Evolutionary conservation across 2,888 invertebrate species (phyloP).

Genomic region (Epistrophe grossulariae): DNA sequence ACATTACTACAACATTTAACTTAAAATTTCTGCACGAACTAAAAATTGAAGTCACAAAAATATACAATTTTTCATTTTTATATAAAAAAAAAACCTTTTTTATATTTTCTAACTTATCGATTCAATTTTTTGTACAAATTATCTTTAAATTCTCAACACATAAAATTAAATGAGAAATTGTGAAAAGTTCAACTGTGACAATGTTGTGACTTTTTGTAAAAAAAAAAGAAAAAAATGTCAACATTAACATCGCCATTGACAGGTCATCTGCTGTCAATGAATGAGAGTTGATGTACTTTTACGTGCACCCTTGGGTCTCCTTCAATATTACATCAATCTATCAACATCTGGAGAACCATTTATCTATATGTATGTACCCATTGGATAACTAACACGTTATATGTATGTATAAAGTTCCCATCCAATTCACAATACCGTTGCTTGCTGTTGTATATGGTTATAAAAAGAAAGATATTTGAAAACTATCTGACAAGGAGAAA

Average conservation of each 20-base stretch:
- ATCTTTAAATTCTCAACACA: slow-evolving; percentile 18
- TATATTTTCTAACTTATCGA: not conserved
- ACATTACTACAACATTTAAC: not conserved
- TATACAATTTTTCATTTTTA: not conserved
- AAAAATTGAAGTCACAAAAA: not conserved
- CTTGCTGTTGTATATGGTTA: not conserved
- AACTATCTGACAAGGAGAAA: slow-evolving; percentile 29
- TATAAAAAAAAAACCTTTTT: not conserved
- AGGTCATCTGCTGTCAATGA: slow-evolving; percentile 62
- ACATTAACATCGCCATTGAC: slow-evolving; percentile 56
- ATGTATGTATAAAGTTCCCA: not conserved
- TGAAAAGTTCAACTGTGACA: slow-evolving; percentile 63
- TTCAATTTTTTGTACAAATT: not conserved
- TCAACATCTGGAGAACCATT: slow-evolving; percentile 56
- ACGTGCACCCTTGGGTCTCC: slow-evolving; percentile 61
- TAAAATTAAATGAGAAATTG: slow-evolving; percentile 55
- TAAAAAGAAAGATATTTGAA: slow-evolving; percentile 26
- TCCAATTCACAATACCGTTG: slow-evolving; percentile 33
- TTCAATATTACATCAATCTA: slow-evolving; percentile 70
- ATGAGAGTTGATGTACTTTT: slow-evolving; percentile 50
- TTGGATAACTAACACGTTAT: slow-evolving; percentile 3
- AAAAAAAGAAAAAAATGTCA: not conserved
- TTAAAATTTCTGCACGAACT: not conserved
- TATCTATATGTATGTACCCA: slow-evolving; percentile 29
- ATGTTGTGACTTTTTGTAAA: not conserved